A percentile compares a stretch with the other conserved stretches of the same genome.
Conservation (phyloP, 2,888 invertebrate species). For the Drosophila rubida region DNA sequence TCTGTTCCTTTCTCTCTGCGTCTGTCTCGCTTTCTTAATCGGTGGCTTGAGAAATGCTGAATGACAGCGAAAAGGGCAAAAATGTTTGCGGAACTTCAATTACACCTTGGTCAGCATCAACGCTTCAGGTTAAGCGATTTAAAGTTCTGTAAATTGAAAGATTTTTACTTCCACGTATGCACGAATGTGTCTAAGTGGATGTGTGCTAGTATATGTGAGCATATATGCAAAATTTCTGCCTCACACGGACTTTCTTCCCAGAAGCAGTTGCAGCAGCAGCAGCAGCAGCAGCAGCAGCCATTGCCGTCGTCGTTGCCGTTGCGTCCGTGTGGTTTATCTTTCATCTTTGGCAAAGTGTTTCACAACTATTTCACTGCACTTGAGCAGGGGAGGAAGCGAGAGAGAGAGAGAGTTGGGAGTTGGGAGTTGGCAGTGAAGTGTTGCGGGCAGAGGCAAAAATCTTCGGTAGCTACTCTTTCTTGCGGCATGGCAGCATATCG, state of each 20-base stretch:
- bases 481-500: constrained; percentile 55
- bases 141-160: constrained; percentile 40
- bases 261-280: not conserved
- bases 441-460: constrained; percentile 59
- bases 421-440: not conserved
- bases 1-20: not conserved
- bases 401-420: not conserved
- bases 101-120: constrained; percentile 23
- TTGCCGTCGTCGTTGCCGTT: constrained; percentile 11
- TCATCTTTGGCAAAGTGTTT: constrained; percentile 81
- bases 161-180: constrained; percentile 7
- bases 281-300: no score
- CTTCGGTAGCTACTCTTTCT: constrained; percentile 41
- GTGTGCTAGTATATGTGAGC: not conserved
- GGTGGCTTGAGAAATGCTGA: not conserved
- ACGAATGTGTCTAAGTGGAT: not conserved
- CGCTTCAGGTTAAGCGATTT: constrained; percentile 35
- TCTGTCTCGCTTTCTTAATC: not conserved
- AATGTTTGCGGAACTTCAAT: constrained; percentile 27
- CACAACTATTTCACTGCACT: constrained; percentile 79
- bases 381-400: constrained; percentile 47
- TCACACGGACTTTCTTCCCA: constrained; percentile 27
- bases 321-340: constrained; percentile 70
- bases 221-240: constrained; percentile 53
- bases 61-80: constrained; percentile 1